Evolutionary conservation across 2,888 invertebrate species (phyloP).

Genomic region (Amphimallon solstitiale): DNA sequence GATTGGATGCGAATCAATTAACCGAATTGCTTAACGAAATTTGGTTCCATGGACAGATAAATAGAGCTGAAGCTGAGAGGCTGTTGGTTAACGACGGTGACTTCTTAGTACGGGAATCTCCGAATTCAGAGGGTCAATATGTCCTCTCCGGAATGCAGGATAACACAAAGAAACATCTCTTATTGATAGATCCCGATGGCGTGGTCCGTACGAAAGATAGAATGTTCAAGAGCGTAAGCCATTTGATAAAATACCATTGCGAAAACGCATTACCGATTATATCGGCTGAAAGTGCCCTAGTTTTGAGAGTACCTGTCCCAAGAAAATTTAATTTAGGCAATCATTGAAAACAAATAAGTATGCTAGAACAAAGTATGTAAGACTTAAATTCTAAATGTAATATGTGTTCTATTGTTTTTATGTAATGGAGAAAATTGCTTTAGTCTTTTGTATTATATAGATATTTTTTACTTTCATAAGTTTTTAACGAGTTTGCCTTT

Average conservation of each 20-base stretch:
- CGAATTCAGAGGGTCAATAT: slow-evolving; percentile 91
- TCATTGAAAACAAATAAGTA: too few relatives aligned
- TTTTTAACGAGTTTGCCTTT: too few relatives aligned
- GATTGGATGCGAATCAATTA: slow-evolving; percentile 65
- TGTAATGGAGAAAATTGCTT: too few relatives aligned
- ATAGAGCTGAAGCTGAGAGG: slow-evolving; percentile 86
- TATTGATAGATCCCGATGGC: slow-evolving; percentile 96
- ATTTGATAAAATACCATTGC: slow-evolving; percentile 95
- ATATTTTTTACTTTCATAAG: too few relatives aligned
- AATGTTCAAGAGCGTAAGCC: slow-evolving; percentile 94
- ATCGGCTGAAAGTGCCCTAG: slow-evolving; percentile 94
- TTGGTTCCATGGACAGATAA: slow-evolving; percentile 96
- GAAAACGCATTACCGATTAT: slow-evolving; percentile 94
- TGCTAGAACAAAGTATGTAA: too few relatives aligned
- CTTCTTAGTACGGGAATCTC: slow-evolving; percentile 95
- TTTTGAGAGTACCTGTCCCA: slow-evolving; percentile 78
- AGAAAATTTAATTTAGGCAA: slow-evolving; percentile 11
- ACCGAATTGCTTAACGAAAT: slow-evolving; percentile 76
- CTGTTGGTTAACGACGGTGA: slow-evolving; percentile 84
- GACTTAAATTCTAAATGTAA: too few relatives aligned
- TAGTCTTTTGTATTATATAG: too few relatives aligned
- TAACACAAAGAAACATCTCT: slow-evolving; percentile 86
- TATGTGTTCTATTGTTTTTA: too few relatives aligned
- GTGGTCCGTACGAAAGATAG: slow-evolving; percentile 96
- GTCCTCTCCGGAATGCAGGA: slow-evolving; percentile 95